These are phyloP conservation scores for Cryptoleucopteryx plumbea DNA, from an alignment of 2,113 vertebrate species.

Conservation along the genomic window DNA sequence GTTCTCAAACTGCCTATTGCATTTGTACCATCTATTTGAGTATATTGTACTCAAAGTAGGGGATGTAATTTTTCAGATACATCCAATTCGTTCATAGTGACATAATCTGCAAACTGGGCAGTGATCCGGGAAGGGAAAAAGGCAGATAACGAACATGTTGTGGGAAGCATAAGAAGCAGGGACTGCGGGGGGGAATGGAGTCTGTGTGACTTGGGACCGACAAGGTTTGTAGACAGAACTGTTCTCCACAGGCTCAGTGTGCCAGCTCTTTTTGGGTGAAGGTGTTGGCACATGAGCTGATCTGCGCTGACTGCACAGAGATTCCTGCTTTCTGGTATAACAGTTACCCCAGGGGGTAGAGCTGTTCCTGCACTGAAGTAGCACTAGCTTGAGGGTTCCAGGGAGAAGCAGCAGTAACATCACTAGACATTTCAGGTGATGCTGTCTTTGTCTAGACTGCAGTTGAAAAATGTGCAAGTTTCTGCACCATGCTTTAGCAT, in stretches of 20 bases:
- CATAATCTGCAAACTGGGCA: neutral
- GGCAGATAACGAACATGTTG: neutral
- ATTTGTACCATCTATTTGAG: neutral
- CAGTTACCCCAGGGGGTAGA: neutral
- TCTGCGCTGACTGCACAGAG: neutral
- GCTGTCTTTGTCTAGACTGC: neutral
- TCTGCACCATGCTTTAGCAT: neutral
- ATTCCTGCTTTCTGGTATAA: neutral
- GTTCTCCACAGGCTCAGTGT: neutral
- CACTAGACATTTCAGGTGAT: neutral
- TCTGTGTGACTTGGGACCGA: neutral
- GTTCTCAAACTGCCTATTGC: neutral
- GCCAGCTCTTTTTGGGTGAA: neutral
- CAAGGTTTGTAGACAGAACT: neutral
- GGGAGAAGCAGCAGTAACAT: neutral
- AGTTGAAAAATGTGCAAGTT: neutral
- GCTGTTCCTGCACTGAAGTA: neutral
- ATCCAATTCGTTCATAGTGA: neutral
- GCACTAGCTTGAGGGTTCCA: neutral
- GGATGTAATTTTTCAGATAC: neutral
- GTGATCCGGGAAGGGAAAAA: neutral
- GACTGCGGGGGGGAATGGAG: neutral
- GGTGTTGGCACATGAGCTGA: neutral
- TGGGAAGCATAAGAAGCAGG: neutral
- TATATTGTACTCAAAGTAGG: neutral